A percentile compares a stretch with the other conserved stretches of the same genome.
Evolutionary conservation across 2,888 invertebrate species (phyloP).

Genomic region (Brenthis ino): DNA sequence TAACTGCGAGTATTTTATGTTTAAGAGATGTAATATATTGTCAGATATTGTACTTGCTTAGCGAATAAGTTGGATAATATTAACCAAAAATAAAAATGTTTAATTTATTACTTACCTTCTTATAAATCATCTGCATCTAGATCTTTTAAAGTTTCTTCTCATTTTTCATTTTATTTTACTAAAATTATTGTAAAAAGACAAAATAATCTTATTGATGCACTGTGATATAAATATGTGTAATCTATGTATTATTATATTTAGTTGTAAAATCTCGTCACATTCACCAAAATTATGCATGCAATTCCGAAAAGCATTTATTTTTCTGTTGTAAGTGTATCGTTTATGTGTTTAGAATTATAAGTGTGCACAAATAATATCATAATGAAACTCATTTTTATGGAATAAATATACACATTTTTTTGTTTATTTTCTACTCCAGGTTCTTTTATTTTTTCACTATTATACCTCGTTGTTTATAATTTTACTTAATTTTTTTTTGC

Average conservation of each 20-base stretch:
- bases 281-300: conserved; percentile 15
- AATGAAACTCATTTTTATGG: conserved; percentile 14
- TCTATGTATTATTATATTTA: conserved; percentile 16
- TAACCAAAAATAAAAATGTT: not conserved
- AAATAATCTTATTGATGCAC: conserved; percentile 40
- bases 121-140: not conserved
- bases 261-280: conserved; percentile 18
- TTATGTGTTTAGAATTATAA: conserved; percentile 7
- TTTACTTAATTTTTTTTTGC: not conserved
- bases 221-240: conserved; percentile 42
- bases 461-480: not conserved
- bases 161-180: not conserved
- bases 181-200: conserved; percentile 29
- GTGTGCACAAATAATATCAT: conserved; percentile 19
- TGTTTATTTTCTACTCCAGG: conserved; percentile 11
- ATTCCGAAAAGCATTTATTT: conserved; percentile 31
- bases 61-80: not conserved
- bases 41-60: not conserved
- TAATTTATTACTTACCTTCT: conserved; percentile 5
- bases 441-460: conserved; percentile 5
- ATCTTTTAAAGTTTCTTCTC: conserved; percentile 20
- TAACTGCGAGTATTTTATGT: too few species aligned
- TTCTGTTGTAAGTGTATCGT: conserved; percentile 11
- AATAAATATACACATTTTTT: not conserved
- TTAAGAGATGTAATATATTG: conserved; percentile 2